Evolutionary conservation across 2,113 vertebrate species (phyloP).

Genomic region (Anolis sagrei): DNA sequence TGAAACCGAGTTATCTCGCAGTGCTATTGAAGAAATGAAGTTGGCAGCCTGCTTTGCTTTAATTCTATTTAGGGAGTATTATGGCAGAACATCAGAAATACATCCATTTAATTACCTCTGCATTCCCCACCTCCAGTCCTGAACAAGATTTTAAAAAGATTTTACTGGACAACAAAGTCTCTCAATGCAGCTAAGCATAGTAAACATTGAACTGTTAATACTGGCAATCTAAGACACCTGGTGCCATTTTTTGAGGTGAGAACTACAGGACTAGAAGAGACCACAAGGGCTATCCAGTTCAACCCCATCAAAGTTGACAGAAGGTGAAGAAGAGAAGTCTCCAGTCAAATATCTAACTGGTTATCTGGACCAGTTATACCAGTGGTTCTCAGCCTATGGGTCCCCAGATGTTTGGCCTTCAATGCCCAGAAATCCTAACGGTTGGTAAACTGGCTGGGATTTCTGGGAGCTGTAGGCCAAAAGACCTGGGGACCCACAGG

Average conservation of each 20-base stretch:
- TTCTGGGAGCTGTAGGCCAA: too few relatives aligned
- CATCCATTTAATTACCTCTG: conserved; percentile 51
- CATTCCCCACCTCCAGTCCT: conserved; percentile 19
- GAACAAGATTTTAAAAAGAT: conserved; percentile 15
- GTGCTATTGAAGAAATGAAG: conserved; percentile 63
- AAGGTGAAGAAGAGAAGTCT: not conserved
- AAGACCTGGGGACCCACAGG: too few relatives aligned
- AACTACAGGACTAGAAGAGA: too few relatives aligned
- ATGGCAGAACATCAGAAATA: conserved; percentile 56
- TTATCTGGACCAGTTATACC: not conserved
- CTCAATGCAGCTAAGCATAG: conserved; percentile 26
- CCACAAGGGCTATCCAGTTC: too few relatives aligned
- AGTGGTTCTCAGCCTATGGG: too few relatives aligned
- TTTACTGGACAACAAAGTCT: conserved; percentile 20
- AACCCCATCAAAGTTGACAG: not conserved
- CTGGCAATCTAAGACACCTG: not conserved
- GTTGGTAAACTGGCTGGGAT: too few relatives aligned
- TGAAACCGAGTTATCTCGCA: conserved; percentile 59
- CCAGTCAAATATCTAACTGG: not conserved
- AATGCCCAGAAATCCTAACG: too few relatives aligned
- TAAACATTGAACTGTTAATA: not conserved
- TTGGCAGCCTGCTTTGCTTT: conserved; percentile 59
- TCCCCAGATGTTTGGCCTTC: too few relatives aligned
- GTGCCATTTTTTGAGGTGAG: not conserved
- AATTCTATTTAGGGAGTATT: conserved; percentile 59